Evolutionary conservation across 2,797 vertebrate species (phyloP).

Genomic region (Malurus leucopterus): DNA sequence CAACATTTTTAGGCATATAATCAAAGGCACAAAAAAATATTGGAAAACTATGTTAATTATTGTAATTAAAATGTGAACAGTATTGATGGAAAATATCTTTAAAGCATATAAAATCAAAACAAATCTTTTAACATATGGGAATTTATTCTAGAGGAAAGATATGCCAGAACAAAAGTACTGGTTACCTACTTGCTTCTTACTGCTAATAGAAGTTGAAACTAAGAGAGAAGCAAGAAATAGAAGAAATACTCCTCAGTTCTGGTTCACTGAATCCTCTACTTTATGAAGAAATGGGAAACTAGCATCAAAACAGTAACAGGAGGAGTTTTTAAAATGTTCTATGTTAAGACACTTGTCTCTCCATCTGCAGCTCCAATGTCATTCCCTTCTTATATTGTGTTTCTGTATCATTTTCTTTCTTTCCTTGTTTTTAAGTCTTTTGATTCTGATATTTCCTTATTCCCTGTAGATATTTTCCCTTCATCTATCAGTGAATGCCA

Average conservation of each 20-base stretch:
- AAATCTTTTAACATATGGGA: slow-evolving; percentile 18
- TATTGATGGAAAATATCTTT: slow-evolving; percentile 78
- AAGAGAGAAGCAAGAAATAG: neutral
- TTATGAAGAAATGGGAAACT: slow-evolving; percentile 13
- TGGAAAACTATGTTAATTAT: slow-evolving; percentile 81
- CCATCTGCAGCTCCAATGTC: neutral
- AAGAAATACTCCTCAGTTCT: neutral
- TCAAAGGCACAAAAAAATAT: slow-evolving; percentile 78
- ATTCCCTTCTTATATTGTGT: neutral
- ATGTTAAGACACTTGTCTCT: neutral
- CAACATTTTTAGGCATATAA: slow-evolving; percentile 77
- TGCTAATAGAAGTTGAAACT: neutral
- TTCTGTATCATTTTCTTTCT: neutral
- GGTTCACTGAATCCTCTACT: neutral
- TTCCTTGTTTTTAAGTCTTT: neutral
- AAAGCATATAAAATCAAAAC: slow-evolving; percentile 71
- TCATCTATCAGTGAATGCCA: neutral
- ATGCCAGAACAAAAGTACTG: neutral
- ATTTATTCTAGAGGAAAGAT: neutral
- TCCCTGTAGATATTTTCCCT: neutral
- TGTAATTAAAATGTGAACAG: slow-evolving; percentile 79
- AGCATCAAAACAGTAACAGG: neutral
- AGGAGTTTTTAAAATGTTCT: neutral
- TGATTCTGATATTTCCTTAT: neutral
- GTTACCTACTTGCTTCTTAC: neutral